Conservation (phyloP, 2,797 vertebrate species). For the Oreonectes daqikongensis region DNA sequence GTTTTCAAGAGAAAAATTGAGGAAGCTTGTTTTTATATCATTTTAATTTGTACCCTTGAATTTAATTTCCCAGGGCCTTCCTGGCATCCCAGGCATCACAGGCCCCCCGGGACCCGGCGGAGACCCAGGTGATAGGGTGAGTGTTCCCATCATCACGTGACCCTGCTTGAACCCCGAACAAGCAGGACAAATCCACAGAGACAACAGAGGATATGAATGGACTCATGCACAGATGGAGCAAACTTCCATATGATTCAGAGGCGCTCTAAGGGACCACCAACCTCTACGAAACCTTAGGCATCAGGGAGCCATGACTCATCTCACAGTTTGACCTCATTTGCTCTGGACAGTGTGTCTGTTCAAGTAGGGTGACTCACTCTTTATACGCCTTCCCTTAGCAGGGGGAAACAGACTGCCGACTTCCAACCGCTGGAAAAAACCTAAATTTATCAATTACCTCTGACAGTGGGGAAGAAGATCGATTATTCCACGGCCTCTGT, state of each 20-base stretch:
- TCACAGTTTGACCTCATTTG: constrained; percentile 41
- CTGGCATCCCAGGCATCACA: constrained; percentile 79
- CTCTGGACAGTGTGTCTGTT: constrained; percentile 21
- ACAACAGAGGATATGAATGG: not conserved
- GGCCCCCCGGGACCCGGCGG: constrained; percentile 85
- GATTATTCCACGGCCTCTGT: constrained; percentile 5
- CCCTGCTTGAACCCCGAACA: not conserved
- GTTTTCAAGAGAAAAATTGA: too few species aligned
- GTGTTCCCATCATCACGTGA: constrained; percentile 48
- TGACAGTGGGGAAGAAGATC: constrained; percentile 31
- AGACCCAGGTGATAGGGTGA: constrained; percentile 85
- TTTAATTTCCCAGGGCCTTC: constrained; percentile 75
- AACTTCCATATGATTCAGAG: constrained; percentile 33
- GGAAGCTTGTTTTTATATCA: not conserved
- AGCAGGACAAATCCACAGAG: constrained; percentile 9
- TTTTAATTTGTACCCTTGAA: constrained; percentile 30
- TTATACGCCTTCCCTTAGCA: constrained; percentile 16
- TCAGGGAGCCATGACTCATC: constrained; percentile 48
- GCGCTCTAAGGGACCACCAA: constrained; percentile 35
- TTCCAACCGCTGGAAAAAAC: constrained; percentile 19
- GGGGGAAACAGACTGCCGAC: constrained; percentile 5
- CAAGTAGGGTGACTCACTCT: constrained; percentile 5
- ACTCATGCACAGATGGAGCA: constrained; percentile 11
- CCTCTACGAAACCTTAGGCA: constrained; percentile 36
- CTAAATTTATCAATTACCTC: constrained; percentile 30